Evolutionary conservation across 2,113 vertebrate genomes (phyloP), one percentile per base, ranked within the genome.

Genomic region (Melierax canorus): DNA sequence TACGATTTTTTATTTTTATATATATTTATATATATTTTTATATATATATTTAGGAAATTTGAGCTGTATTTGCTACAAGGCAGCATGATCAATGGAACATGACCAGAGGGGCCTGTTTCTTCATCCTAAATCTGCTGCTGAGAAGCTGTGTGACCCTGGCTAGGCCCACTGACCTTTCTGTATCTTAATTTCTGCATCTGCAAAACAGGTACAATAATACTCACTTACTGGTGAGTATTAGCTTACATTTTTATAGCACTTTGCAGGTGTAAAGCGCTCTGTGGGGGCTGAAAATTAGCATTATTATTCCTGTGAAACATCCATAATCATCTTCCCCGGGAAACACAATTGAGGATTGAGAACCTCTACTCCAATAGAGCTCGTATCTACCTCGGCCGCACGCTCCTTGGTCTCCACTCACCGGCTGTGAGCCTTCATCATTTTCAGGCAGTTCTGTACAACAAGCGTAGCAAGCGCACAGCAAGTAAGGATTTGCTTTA

Each of bases 401-500:
- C 0, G 0, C n/a, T 78, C 36, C n/a, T 30, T 32, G 43, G 43
- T 92, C 78, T 80, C 59, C 63, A 32, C 0, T 1, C 43, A 30
- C 60, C 15, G 67, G 30, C 63, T 92, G 41, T 24, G 62, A 92
- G 58, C 34, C 69, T 90, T 79, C 56, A 82, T 36, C 80, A 56
- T 69, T 93, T 89, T 45, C 92, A 94, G 92, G 76, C 86, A 78
- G 45, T 81, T 90, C 80, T 87, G 62, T 90, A 91, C 74, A 86
- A 79, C 72, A 81, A 92, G 86, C 20, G 0, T 53, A 62, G 86
- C 91, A 86, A 97, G 83, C 3, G 12, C 91, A 78, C 45, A 94
- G 88, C 82, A 93, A 94, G 94, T 36, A 90, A 89, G 77, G 89
- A 92, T 95, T 97, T 94, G 96, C 92, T 97, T 78, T 62, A 94